Percentiles rank a stretch among this genome's conserved stretches.
Conservation (phyloP, 2,888 invertebrate genomes). For the Metallyticus violacea region DNA sequence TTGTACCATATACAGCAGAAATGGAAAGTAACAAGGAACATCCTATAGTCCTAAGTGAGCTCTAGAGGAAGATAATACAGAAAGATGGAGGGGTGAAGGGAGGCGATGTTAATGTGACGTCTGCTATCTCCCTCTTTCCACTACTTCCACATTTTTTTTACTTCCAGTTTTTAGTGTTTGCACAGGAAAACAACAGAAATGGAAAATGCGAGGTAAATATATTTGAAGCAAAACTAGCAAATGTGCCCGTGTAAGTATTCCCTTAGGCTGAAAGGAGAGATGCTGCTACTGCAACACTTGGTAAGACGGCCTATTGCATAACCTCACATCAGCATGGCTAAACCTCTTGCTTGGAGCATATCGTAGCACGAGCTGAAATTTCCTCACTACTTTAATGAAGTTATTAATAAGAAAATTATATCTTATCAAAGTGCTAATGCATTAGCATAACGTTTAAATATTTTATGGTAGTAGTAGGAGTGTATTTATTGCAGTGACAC, state of each 20-base stretch:
- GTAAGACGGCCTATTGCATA: not conserved
- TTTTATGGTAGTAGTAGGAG: no score
- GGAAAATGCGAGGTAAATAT: not conserved
- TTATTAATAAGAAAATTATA: no score
- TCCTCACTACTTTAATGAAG: no score
- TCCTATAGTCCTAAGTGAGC: not conserved
- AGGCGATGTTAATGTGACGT: not conserved
- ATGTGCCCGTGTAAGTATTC: not conserved
- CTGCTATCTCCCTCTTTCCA: not conserved
- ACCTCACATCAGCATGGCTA: no score
- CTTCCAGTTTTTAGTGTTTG: not conserved
- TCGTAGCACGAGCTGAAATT: no score
- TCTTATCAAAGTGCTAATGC: no score
- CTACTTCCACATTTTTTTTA: not conserved
- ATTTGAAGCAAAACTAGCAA: not conserved
- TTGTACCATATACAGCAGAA: not conserved
- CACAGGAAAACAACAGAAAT: not conserved
- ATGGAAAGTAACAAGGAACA: not conserved
- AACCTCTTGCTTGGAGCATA: not conserved
- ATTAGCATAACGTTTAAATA: no score
- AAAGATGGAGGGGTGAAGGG: not conserved
- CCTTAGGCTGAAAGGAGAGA: not conserved
- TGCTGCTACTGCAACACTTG: not conserved
- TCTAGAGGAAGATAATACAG: not conserved
- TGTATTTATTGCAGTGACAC: no score